phyloP scores from a whole-genome alignment of 35 echinoderm and acorn worm genomes.

The Acanthaster planci region DNA sequence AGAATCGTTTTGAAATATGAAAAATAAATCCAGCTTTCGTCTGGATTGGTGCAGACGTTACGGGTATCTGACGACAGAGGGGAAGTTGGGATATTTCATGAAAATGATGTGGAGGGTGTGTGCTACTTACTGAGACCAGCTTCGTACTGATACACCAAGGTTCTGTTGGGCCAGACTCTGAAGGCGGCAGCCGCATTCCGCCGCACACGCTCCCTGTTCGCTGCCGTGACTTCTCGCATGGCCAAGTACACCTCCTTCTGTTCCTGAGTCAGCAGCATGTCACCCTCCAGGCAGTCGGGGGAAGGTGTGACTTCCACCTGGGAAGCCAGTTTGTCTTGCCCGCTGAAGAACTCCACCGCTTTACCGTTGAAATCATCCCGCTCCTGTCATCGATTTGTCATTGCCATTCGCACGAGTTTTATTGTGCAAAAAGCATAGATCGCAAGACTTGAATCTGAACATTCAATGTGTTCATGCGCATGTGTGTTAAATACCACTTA shows the following conservation, averaged over 20 bases:
- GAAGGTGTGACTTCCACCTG: neutral
- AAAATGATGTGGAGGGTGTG: too few species aligned
- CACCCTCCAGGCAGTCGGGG: neutral
- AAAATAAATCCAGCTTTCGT: too few species aligned
- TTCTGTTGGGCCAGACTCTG: neutral
- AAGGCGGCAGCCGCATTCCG: neutral
- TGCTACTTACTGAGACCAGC: neutral
- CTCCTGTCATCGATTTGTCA: neutral
- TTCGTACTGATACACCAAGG: conserved; percentile 1
- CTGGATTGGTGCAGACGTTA: too few species aligned
- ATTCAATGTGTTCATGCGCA: too few species aligned
- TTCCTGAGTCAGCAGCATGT: neutral
- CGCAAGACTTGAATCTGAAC: too few species aligned
- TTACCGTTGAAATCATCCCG: conserved; percentile 13
- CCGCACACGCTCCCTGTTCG: conserved; percentile 1
- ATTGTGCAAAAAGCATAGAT: too few species aligned
- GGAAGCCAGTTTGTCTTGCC: neutral
- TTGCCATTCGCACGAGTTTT: too few species aligned
- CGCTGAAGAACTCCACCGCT: neutral
- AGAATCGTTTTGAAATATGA: too few species aligned
- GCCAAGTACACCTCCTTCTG: conserved; percentile 7
- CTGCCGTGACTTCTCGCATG: conserved; percentile 5
- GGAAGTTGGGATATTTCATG: too few species aligned
- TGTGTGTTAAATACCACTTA: too few species aligned
- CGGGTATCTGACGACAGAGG: too few species aligned